Evolutionary conservation across 2,113 vertebrate genomes (phyloP).

Genomic region (Pelecanus crispus): DNA sequence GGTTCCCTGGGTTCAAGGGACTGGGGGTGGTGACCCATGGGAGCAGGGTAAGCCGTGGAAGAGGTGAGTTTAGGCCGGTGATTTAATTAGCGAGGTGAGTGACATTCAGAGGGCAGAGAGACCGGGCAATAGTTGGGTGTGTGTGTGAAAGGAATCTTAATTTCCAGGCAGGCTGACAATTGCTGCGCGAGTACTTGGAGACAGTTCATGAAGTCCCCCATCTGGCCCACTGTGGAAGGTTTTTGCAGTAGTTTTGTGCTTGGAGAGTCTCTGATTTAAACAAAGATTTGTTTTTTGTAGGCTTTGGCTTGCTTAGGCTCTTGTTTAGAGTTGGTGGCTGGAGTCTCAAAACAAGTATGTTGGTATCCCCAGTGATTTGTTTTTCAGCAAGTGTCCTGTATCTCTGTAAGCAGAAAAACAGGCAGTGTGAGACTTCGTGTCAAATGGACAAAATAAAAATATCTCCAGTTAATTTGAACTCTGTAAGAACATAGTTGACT

Average conservation of each 20-base stretch:
- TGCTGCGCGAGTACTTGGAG: background rate
- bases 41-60: background rate
- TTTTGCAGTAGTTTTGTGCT: background rate
- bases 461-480: background rate
- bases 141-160: conserved; percentile 45
- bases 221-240: background rate
- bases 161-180: conserved; percentile 56
- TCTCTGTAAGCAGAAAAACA: background rate
- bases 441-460: background rate
- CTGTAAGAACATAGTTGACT: background rate
- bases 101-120: conserved; percentile 10
- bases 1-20: background rate
- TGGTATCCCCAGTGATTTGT: background rate
- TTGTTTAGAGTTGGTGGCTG: conserved; percentile 12
- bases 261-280: background rate
- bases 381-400: background rate
- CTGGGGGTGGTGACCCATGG: background rate
- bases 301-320: background rate
- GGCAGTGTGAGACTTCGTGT: background rate
- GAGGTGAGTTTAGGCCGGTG: background rate
- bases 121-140: conserved; percentile 27
- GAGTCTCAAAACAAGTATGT: background rate
- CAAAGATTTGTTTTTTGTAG: conserved; percentile 28
- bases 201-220: background rate
- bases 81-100: background rate